phyloP scores from a whole-genome alignment of 2,797 vertebrate genomes.

The Xiphorhynchus erythropygius region DNA sequence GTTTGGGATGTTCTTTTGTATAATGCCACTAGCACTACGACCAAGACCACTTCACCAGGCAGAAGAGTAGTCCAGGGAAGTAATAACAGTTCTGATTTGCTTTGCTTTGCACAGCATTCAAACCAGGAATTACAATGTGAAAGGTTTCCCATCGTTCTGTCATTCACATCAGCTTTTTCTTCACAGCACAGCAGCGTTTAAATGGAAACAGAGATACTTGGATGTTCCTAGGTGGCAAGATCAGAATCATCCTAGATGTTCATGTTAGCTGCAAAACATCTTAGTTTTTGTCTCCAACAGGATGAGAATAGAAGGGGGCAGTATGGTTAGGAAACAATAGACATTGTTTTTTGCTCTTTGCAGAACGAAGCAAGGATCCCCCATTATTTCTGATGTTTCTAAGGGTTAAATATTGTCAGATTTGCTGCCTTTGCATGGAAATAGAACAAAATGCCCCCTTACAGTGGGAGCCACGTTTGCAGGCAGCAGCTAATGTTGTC shows the following conservation, averaged over 20 bases:
- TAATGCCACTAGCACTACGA: background rate
- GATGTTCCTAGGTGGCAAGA: background rate
- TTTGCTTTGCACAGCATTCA: background rate
- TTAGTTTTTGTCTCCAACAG: background rate
- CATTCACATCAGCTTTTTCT: background rate
- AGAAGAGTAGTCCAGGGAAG: background rate
- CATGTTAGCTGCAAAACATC: constrained; percentile 47
- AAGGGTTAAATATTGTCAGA: constrained; percentile 62
- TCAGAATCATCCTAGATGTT: background rate
- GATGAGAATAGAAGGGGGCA: background rate
- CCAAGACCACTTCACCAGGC: background rate
- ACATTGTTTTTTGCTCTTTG: constrained; percentile 44
- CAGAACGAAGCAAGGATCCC: background rate
- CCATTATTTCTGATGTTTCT: constrained; percentile 48
- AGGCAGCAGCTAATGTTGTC: constrained; percentile 55
- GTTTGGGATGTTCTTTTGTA: background rate
- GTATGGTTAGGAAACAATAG: background rate
- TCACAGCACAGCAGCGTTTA: background rate
- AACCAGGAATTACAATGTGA: background rate
- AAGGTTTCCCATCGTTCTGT: background rate
- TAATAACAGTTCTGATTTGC: background rate
- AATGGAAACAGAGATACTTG: constrained; percentile 8
- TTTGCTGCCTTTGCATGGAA: constrained; percentile 66
- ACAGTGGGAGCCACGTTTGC: constrained; percentile 64
- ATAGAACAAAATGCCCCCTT: constrained; percentile 56